Base-by-base conservation (phyloP, 1,140 invertebrate species). In the roundworm (Caenorhabditis elegans) region DNA sequence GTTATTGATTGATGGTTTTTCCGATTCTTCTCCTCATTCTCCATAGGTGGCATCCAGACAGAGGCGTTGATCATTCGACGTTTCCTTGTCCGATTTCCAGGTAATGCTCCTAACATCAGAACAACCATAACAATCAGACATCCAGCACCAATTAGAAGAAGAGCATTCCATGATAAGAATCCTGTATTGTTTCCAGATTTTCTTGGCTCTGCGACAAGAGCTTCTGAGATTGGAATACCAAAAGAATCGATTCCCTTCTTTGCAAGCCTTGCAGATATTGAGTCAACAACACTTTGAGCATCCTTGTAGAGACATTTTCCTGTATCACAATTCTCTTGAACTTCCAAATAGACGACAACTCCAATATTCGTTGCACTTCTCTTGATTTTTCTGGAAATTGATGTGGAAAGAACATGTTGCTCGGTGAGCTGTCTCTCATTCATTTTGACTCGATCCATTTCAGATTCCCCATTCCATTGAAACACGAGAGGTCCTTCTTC, bases 401-500 rank as follows among this genome's bases (percentile, higher is more conserved):
- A 43, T 5, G 39, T 5, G 39, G 39, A 43, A 15, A 43, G 39
- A 5, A 79, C 47, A n/a, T 80, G 24, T 26, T 53, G 49, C 49
- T 53, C 49, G 3, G n/a, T 1, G 13, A 53, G 49, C 49, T 24
- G 22, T 13, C 24, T 53, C 49, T 24, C 19, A 26, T 53, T 22
- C n/a, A 53, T 53, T 13, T 53, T n/a, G 13, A 53, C 49, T 5
- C 49, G 49, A n/a, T 24, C 22, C n/a, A n/a, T 22, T 26, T 53
- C 49, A 53, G 2, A 5, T 53, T 65, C 53, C 6, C 49, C 84
- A 19, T 75, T 39, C 84, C 84, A 85, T 24, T 53, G 31, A 65
- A 82, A 85, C 11, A 85, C 81, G 53, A 85, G 49, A 19, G 83
- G 83, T 49, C 83, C 84, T 15, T 85, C 39, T 8, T 46, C 39